A percentile compares a stretch with the other conserved stretches of the same genome.
Conservation (phyloP, 2,888 invertebrate species). For the Mimumesa dahlbomi region DNA sequence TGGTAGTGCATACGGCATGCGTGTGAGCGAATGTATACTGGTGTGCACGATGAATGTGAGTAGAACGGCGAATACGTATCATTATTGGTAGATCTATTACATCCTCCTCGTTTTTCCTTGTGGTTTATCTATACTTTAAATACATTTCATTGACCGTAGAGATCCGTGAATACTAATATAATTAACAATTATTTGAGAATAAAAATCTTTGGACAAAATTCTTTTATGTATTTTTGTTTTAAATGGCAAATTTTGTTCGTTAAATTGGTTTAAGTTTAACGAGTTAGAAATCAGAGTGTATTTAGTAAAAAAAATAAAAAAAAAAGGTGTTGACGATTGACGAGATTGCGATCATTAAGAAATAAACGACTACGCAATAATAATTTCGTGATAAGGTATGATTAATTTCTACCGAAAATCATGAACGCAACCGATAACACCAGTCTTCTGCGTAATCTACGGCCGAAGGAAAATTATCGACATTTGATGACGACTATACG, state of each 20-base stretch:
- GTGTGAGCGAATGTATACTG: background rate
- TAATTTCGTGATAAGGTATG: conserved; percentile 24
- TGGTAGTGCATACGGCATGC: conserved; percentile 9
- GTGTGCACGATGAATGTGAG: conserved; percentile 1
- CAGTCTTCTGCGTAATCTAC: conserved; percentile 18
- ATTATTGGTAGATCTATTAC: conserved; percentile 8
- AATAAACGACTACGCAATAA: conserved; percentile 16
- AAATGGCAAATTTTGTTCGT: too few species aligned
- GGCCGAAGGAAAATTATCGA: conserved; percentile 10
- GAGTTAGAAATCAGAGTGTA: too few species aligned
- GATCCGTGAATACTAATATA: too few species aligned
- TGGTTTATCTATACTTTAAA: too few species aligned
- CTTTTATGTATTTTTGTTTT: too few species aligned
- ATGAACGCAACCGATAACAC: conserved; percentile 15
- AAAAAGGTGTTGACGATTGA: too few species aligned
- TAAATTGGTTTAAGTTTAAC: too few species aligned
- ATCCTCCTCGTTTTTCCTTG: background rate
- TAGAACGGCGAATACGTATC: conserved; percentile 15
- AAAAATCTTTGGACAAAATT: too few species aligned
- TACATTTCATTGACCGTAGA: too few species aligned
- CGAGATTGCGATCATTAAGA: background rate
- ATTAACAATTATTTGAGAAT: too few species aligned
- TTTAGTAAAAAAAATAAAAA: too few species aligned
- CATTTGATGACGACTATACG: background rate
- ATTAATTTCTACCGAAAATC: conserved; percentile 40